Percentiles rank a stretch among this genome's conserved stretches.
phyloP scores from a whole-genome alignment of 2,113 vertebrate species.

The human (Homo sapiens) region DNA sequence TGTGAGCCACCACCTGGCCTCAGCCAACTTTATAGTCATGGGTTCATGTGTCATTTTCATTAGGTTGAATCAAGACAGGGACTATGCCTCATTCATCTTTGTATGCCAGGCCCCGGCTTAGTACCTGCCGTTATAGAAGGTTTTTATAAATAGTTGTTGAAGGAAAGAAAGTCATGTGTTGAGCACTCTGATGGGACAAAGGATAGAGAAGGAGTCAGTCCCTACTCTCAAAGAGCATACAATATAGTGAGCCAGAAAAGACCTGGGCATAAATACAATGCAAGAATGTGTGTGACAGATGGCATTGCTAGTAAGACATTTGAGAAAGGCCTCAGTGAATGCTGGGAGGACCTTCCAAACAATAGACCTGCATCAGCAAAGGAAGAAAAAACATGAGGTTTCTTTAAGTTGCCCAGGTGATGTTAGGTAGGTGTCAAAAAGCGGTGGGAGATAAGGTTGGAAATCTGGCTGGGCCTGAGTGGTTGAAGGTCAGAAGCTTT shows the following conservation, averaged over 20 bases:
- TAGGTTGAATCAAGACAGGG: neutral
- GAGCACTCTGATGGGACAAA: neutral
- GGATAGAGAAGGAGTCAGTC: neutral
- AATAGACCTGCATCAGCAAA: neutral
- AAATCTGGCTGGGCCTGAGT: neutral
- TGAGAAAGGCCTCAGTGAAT: neutral
- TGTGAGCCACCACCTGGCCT: neutral
- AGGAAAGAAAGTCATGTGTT: neutral
- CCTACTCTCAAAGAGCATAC: neutral
- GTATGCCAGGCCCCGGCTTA: neutral
- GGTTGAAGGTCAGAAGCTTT: neutral
- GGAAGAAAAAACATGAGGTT: neutral
- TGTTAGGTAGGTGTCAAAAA: neutral
- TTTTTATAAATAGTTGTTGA: neutral
- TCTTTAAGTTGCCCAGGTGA: neutral
- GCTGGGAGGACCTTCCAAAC: neutral
- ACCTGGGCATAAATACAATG: neutral
- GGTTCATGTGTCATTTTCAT: neutral
- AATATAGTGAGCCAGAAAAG: neutral
- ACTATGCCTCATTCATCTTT: neutral
- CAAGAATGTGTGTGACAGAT: neutral
- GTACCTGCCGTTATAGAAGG: neutral
- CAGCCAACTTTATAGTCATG: fast-evolving
- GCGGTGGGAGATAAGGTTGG: neutral
- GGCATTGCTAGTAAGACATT: neutral